phyloP scores from a whole-genome alignment of 2,888 invertebrate genomes.

The Drosophila ochracea region DNA sequence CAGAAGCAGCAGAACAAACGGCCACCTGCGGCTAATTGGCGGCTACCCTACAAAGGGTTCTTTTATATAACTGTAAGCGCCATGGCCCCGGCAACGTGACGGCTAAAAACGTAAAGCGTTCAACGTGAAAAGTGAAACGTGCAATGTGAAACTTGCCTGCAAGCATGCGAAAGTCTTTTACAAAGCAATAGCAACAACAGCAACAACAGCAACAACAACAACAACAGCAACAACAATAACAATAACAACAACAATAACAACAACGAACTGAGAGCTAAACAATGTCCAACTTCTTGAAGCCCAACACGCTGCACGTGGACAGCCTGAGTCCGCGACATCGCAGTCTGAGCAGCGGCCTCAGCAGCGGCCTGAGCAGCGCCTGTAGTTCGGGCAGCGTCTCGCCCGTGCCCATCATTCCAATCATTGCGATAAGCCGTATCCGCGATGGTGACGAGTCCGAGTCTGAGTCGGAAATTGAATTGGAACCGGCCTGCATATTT shows the following conservation, averaged over 20 bases:
- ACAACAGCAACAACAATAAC: not conserved
- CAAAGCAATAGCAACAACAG: slow-evolving; percentile 6
- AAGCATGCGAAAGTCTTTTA: slow-evolving; percentile 24
- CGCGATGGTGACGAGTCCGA: slow-evolving; percentile 86
- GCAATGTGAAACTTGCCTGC: slow-evolving; percentile 25
- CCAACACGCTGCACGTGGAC: slow-evolving; percentile 68
- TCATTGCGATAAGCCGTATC: slow-evolving; percentile 81
- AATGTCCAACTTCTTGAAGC: slow-evolving; percentile 72
- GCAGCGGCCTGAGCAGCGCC: slow-evolving; percentile 73
- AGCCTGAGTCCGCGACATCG: slow-evolving; percentile 48
- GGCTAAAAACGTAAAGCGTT: slow-evolving; percentile 17
- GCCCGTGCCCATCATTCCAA: slow-evolving; percentile 79
- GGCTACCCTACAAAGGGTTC: slow-evolving; percentile 41
- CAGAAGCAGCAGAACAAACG: slow-evolving; percentile 40
- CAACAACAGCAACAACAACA: not conserved
- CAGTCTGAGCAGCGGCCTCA: slow-evolving; percentile 61
- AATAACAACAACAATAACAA: not conserved
- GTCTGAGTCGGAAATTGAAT: slow-evolving; percentile 93
- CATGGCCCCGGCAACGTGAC: slow-evolving; percentile 49
- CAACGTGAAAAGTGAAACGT: slow-evolving; percentile 14
- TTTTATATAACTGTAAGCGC: slow-evolving; percentile 52
- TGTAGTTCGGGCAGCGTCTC: slow-evolving; percentile 82
- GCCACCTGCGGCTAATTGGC: slow-evolving; percentile 75
- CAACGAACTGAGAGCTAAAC: slow-evolving; percentile 33
- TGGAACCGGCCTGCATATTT: slow-evolving; percentile 91